These are phyloP conservation scores for Notechis scutatus DNA, from an alignment of 2,113 vertebrate species.

Conservation along the genomic window DNA sequence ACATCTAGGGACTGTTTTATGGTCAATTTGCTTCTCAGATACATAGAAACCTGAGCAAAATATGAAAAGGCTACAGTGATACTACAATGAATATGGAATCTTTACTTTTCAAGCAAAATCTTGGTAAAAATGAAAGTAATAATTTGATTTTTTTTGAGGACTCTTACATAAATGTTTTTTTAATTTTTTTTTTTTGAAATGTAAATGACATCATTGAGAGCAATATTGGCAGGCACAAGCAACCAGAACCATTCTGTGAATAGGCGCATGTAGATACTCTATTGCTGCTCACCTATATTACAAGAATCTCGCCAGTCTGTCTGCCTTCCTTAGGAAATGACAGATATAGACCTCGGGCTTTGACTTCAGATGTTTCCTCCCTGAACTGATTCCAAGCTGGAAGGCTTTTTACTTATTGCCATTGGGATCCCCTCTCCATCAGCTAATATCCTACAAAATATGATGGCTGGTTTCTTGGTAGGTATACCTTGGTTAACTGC, in stretches of 20 bases:
- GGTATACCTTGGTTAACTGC: not conserved
- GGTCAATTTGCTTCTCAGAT: not conserved
- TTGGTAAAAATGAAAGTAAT: not conserved
- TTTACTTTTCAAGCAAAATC: not conserved
- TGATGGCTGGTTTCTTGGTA: not conserved
- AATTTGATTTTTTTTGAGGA: not conserved
- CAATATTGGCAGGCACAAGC: not conserved
- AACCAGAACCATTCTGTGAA: not conserved
- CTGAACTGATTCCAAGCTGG: not conserved
- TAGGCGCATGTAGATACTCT: not conserved
- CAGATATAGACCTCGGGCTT: not conserved
- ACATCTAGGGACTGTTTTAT: not conserved
- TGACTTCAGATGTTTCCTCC: not conserved
- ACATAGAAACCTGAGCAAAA: not conserved
- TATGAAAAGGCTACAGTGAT: not conserved
- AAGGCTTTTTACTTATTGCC: not conserved
- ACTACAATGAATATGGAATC: not conserved
- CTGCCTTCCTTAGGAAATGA: not conserved
- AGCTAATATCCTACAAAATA: not conserved
- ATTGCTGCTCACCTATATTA: not conserved
- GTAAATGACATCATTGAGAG: not conserved
- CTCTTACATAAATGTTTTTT: not conserved
- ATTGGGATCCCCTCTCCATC: not conserved
- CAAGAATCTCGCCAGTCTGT: not conserved
- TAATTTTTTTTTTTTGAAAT: not conserved